phyloP scores from a whole-genome alignment of 2,888 invertebrate genomes.

The Drosophila greeni region DNA sequence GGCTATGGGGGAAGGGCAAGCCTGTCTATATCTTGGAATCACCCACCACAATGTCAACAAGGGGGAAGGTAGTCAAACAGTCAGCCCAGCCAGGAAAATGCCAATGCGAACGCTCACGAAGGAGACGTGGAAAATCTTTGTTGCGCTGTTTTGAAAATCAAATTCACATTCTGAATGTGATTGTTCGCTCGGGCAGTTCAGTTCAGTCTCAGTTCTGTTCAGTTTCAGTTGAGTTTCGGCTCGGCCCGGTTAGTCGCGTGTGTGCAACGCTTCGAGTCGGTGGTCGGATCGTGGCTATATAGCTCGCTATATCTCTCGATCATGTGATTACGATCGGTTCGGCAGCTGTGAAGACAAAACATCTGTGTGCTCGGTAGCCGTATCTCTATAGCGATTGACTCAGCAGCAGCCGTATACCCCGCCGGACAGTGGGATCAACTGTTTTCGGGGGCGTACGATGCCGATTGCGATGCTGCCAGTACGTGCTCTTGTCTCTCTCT shows the following conservation, averaged over 20 bases:
- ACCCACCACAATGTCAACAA: conserved; percentile 39
- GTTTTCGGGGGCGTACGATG: conserved; percentile 44
- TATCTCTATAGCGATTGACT: conserved; percentile 33
- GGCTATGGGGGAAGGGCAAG: conserved; percentile 44
- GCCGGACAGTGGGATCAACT: conserved; percentile 35
- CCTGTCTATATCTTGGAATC: conserved; percentile 4
- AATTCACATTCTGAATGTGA: conserved; percentile 61
- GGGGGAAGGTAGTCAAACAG: conserved; percentile 13
- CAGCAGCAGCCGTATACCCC: conserved; percentile 34
- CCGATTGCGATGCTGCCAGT: conserved; percentile 35
- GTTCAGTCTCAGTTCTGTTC: conserved; percentile 19
- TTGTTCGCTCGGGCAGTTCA: conserved; percentile 26
- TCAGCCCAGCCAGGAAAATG: conserved; percentile 38
- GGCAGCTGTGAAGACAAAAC: conserved; percentile 40
- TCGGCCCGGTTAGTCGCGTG: conserved; percentile 54
- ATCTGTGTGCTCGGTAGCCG: conserved; percentile 32
- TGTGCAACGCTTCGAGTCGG: conserved; percentile 63
- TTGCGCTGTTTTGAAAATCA: conserved; percentile 39
- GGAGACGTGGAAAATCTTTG: conserved; percentile 37
- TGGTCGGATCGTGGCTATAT: conserved; percentile 36
- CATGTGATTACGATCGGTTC: conserved; percentile 43
- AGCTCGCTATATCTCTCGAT: conserved; percentile 19
- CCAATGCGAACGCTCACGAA: conserved; percentile 21
- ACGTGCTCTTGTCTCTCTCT: conserved; percentile 40
- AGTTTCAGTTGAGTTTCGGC: conserved; percentile 24